phyloP scores from a whole-genome alignment of 2,888 invertebrate genomes.

The Molorchus minor region DNA sequence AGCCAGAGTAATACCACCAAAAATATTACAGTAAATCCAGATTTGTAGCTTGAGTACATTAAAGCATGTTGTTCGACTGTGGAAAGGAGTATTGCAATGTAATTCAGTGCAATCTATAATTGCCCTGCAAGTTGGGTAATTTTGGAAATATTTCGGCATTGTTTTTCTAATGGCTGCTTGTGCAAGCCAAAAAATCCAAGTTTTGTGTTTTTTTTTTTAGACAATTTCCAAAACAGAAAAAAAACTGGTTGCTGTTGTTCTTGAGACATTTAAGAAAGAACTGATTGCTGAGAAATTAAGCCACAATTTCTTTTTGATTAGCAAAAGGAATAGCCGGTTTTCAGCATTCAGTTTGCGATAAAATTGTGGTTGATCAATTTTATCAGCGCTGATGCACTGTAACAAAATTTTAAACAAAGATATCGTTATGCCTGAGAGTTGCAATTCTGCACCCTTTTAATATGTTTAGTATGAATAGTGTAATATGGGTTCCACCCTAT shows the following conservation, averaged over 20 bases:
- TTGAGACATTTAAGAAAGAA: too few species aligned
- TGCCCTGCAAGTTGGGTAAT: conserved; percentile 13
- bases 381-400: not conserved
- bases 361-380: too few species aligned
- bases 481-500: too few species aligned
- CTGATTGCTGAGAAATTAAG: not conserved
- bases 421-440: not conserved
- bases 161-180: not conserved
- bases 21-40: conserved; percentile 15
- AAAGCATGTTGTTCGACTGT: conserved; percentile 5
- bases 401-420: not conserved
- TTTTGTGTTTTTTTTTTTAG: not conserved
- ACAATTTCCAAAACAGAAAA: not conserved
- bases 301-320: not conserved
- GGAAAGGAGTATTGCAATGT: not conserved
- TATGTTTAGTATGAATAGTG: too few species aligned
- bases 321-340: not conserved
- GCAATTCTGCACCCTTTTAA: too few species aligned
- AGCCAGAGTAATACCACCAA: not conserved
- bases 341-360: not conserved
- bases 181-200: conserved; percentile 14
- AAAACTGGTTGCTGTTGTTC: not conserved
- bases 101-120: conserved; percentile 23
- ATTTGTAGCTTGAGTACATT: conserved; percentile 19
- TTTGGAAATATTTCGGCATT: conserved; percentile 10